Evolutionary conservation across 23 tunicate species (phyloP), one percentile per base, ranked within the genome.

Genomic region (Corella eumyota): DNA sequence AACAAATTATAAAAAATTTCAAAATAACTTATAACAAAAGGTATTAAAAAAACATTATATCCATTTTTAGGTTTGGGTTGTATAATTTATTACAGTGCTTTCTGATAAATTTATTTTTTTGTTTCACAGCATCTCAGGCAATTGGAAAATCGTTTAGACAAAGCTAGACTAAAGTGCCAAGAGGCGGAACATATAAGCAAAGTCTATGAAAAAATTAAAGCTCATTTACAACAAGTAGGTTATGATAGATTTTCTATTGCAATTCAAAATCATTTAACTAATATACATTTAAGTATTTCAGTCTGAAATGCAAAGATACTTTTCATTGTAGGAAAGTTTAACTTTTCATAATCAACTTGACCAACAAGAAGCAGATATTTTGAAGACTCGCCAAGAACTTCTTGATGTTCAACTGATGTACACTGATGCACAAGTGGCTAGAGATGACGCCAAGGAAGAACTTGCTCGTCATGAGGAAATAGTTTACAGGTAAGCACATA

Each of bases 121-220:
- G n/a, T n/a, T n/a, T 69, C 59, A 30, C 62, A 86, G 96, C 75
- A 82, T 17, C 34, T 88, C 29, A 58, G 96, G 15, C 87, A 74
- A 47, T 63, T 88, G 73, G 96, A 88, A 62, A 88, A 88, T 48
- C 70, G 96, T 27, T 49, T 88, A 30, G 96, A 88, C 50, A 88
- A 88, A 63, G 83, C 78, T 2, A 67, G 70, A 32, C 48, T 88
- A 33, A 88, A 88, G 63, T 52, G 77, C 48, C 83, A 88, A 50
- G 96, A 88, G 79, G 96, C 96, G 20, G 96, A 88, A 36, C 96
- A 88, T 56, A 88, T 88, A 61, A 60, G 96, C 40, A 81, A 88
- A 58, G 96, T 88, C 26, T 88, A 88, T 60, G 70, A 71, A 23
- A 75, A 88, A 56, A 88, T 88, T 25, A 88, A 78, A 79, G 68